Evolutionary conservation across 2,113 vertebrate species (phyloP).

Genomic region (Clarias macrocephalus): DNA sequence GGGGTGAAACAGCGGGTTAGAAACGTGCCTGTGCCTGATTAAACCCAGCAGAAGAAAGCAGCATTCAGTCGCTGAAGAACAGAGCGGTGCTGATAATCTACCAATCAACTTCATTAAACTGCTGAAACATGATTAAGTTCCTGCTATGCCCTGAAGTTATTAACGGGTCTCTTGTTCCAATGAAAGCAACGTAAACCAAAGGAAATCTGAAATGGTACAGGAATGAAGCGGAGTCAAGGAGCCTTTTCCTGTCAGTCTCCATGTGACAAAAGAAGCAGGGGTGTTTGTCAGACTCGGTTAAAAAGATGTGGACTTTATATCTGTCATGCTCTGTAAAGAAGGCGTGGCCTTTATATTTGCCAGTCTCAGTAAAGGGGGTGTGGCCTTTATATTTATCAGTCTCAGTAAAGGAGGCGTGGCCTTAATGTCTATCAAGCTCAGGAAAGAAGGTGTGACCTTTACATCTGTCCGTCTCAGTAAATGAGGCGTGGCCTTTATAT

Average conservation of each 20-base stretch:
- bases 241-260: not conserved
- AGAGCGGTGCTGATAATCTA: not conserved
- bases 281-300: not conserved
- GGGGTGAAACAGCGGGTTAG: conserved; percentile 52
- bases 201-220: not conserved
- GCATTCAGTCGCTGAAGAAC: not conserved
- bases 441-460: not conserved
- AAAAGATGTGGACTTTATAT: not conserved
- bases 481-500: not conserved
- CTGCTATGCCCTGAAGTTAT: not conserved
- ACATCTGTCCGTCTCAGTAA: not conserved
- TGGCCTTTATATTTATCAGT: not conserved
- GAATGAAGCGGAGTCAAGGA: not conserved
- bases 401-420: not conserved
- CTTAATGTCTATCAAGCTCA: not conserved
- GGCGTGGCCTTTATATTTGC: not conserved
- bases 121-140: not conserved
- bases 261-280: not conserved
- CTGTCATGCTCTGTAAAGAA: not conserved
- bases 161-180: not conserved
- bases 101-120: not conserved
- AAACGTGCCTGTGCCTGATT: conserved; percentile 45
- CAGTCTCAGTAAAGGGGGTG: not conserved
- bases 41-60: conserved; percentile 44
- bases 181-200: not conserved